Conservation (phyloP, 2,888 invertebrate species). For the Tetragonisca angustula region DNA sequence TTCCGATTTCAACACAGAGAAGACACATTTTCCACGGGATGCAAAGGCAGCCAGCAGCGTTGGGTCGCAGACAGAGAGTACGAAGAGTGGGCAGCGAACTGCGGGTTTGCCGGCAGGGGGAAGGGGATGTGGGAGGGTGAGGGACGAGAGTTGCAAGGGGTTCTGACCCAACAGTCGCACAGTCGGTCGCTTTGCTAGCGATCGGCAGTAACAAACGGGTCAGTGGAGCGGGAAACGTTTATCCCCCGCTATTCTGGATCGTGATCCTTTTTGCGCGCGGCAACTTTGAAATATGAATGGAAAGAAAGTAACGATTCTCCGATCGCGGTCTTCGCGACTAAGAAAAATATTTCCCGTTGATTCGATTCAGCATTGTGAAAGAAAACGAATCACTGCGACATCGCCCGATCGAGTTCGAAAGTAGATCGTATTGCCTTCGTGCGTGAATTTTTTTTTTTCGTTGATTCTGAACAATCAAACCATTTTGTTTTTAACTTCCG, state of each 20-base stretch:
- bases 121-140: background rate
- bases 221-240: conserved; percentile 63
- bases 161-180: conserved; percentile 42
- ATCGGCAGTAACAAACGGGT: conserved; percentile 66
- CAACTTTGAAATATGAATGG: conserved; percentile 44
- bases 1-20: conserved; percentile 34
- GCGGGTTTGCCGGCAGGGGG: conserved; percentile 8
- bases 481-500: too few species aligned
- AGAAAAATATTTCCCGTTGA: conserved; percentile 25
- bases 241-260: conserved; percentile 50
- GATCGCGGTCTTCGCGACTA: background rate
- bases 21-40: conserved; percentile 48
- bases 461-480: background rate
- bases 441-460: background rate
- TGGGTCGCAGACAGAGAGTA: conserved; percentile 32
- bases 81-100: conserved; percentile 12
- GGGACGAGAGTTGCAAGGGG: conserved; percentile 39
- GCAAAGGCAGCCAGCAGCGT: conserved; percentile 39
- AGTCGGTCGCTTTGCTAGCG: conserved; percentile 62
- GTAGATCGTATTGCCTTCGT: background rate
- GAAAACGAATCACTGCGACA: background rate
- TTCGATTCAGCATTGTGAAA: background rate
- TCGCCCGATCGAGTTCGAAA: background rate
- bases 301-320: conserved; percentile 17
- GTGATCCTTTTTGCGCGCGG: conserved; percentile 50